These are phyloP conservation scores for Odontesthes bonariensis DNA, from an alignment of 2,113 vertebrate species.

Conservation along the genomic window DNA sequence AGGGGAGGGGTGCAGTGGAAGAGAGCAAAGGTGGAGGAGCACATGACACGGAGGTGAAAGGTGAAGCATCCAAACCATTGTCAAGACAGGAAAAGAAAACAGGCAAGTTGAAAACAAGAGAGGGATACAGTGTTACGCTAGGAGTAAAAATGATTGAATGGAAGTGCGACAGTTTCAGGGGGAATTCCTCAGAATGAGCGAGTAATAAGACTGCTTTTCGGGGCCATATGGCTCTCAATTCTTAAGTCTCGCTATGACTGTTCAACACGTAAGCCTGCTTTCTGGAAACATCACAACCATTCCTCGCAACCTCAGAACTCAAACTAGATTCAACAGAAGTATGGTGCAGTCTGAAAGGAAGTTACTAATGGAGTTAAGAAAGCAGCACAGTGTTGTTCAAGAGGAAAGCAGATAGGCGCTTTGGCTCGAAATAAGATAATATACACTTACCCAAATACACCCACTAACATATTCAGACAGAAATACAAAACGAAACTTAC, in stretches of 20 bases:
- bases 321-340: slow-evolving; percentile 5
- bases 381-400: slow-evolving; percentile 6
- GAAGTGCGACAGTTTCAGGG: slow-evolving; percentile 29
- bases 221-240: slow-evolving; percentile 1
- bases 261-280: slow-evolving; percentile 4
- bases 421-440: background rate
- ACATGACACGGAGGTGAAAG: slow-evolving; percentile 61
- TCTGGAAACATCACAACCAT: slow-evolving; percentile 6
- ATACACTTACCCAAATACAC: slow-evolving; percentile 21
- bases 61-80: slow-evolving; percentile 53
- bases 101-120: slow-evolving; percentile 42
- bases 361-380: slow-evolving; percentile 1
- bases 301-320: slow-evolving; percentile 7
- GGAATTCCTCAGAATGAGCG: slow-evolving; percentile 19
- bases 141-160: slow-evolving; percentile 46
- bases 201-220: slow-evolving; percentile 26
- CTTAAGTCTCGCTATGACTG: background rate
- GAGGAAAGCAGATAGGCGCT: slow-evolving; percentile 11
- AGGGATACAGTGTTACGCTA: slow-evolving; percentile 64
- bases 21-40: slow-evolving; percentile 62
- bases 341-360: slow-evolving; percentile 1
- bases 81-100: slow-evolving; percentile 19
- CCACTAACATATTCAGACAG: slow-evolving; percentile 10
- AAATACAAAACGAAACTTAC: slow-evolving; percentile 80
- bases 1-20: slow-evolving; percentile 36